Conservation (phyloP, 2,113 vertebrate species). For the Coturnix japonica region DNA sequence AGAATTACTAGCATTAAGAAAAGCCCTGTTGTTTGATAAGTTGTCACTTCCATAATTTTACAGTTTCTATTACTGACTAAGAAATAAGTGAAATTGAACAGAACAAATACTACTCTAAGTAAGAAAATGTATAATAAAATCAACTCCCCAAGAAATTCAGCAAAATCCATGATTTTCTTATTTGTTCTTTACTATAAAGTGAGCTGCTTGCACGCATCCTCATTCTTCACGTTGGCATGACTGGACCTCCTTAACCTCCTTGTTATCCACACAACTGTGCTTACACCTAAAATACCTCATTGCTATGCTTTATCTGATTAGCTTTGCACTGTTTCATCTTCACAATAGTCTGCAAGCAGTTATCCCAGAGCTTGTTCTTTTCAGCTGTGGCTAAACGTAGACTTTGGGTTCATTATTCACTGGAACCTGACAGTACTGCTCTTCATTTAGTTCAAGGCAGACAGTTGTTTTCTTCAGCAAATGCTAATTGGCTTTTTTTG, state of each 20-base stretch:
- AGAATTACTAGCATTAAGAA: not conserved
- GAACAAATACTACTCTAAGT: not conserved
- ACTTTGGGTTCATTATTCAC: not conserved
- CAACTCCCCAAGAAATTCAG: not conserved
- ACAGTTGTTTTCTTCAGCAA: not conserved
- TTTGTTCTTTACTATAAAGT: not conserved
- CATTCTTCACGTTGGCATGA: not conserved
- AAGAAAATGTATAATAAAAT: not conserved
- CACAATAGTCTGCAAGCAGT: not conserved
- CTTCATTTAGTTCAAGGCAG: not conserved
- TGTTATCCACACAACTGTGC: slow-evolving; percentile 18
- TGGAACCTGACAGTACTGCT: not conserved
- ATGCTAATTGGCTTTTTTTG: not conserved
- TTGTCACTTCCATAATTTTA: not conserved
- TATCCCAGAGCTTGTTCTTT: slow-evolving; percentile 18
- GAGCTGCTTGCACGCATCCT: not conserved
- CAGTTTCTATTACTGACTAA: not conserved
- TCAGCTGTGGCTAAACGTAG: not conserved
- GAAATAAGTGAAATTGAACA: not conserved
- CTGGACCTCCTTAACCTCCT: not conserved
- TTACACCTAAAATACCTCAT: slow-evolving; percentile 11
- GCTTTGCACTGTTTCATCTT: slow-evolving; percentile 25
- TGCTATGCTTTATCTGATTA: slow-evolving; percentile 22
- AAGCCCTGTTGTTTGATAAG: not conserved
- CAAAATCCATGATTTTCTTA: not conserved